Conservation (phyloP, 2,888 invertebrate species). For the Dynastes tityus region DNA sequence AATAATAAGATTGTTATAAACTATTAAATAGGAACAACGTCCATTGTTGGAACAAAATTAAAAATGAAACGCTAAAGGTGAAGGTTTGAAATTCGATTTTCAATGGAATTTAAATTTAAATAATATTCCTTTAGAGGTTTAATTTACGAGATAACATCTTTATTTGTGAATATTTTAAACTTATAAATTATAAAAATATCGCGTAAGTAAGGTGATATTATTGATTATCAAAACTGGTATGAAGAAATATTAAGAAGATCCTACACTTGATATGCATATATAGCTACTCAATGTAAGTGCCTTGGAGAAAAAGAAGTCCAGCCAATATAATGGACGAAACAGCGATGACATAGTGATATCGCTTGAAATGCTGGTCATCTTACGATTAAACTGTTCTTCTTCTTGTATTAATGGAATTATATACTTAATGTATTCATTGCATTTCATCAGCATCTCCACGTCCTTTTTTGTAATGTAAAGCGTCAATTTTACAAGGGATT, state of each 20-base stretch:
- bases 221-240: no score
- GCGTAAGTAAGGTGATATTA: no score
- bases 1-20: slow-evolving; percentile 59
- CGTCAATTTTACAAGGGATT: slow-evolving; percentile 13
- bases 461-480: slow-evolving; percentile 15
- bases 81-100: slow-evolving; percentile 43
- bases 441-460: slow-evolving; percentile 39
- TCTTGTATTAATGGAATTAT: slow-evolving; percentile 56
- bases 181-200: no score
- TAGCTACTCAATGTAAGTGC: neutral
- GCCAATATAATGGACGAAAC: slow-evolving; percentile 18
- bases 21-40: slow-evolving; percentile 52
- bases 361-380: slow-evolving; percentile 57
- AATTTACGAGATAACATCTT: slow-evolving; percentile 47
- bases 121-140: slow-evolving; percentile 28
- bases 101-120: slow-evolving; percentile 23
- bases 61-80: slow-evolving; percentile 29
- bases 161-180: neutral
- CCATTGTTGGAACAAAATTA: slow-evolving; percentile 50
- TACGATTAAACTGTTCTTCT: slow-evolving; percentile 54
- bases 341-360: slow-evolving; percentile 56
- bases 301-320: slow-evolving; percentile 25
- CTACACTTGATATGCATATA: slow-evolving; percentile 43
- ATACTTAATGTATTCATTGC: slow-evolving; percentile 56
- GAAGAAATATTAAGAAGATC: slow-evolving; percentile 27